Evolutionary conservation across 2,113 vertebrate genomes (phyloP).

Genomic region (Formicarius rufipectus): DNA sequence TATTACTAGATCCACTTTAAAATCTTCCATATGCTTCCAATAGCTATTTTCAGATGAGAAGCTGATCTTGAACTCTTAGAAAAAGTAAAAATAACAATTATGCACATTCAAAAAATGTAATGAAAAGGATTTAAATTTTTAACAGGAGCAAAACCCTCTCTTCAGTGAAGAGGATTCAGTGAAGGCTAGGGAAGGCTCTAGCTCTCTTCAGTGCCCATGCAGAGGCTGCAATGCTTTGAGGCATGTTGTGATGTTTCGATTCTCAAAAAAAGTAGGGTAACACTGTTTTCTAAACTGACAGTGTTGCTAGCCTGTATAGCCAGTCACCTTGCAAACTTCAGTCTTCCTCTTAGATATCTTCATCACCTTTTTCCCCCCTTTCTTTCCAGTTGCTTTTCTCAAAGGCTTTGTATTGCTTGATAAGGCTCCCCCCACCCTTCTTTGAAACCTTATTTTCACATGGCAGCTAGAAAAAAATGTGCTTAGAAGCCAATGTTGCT

Average conservation of each 20-base stretch:
- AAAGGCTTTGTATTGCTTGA: neutral
- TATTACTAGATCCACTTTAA: neutral
- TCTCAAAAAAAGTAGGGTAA: neutral
- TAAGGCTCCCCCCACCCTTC: neutral
- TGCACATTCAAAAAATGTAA: neutral
- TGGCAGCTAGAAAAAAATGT: neutral
- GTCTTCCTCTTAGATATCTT: neutral
- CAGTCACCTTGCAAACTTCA: neutral
- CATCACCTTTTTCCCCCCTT: neutral
- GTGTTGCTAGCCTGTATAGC: neutral
- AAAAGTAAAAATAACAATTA: neutral
- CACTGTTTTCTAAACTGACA: neutral
- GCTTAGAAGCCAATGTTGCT: neutral
- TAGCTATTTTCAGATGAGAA: neutral
- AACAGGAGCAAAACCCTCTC: neutral
- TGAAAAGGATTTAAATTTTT: neutral
- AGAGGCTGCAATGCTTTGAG: neutral
- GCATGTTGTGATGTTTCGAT: neutral
- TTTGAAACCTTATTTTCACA: neutral
- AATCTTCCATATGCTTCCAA: neutral
- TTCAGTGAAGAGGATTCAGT: neutral
- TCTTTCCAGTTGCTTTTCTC: neutral
- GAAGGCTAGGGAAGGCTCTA: neutral
- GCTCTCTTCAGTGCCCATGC: neutral
- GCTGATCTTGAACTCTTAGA: neutral